Evolutionary conservation across 1,140 invertebrate species (phyloP), one percentile per base, ranked within the genome.

Genomic region (Alviniconcha marisindica): DNA sequence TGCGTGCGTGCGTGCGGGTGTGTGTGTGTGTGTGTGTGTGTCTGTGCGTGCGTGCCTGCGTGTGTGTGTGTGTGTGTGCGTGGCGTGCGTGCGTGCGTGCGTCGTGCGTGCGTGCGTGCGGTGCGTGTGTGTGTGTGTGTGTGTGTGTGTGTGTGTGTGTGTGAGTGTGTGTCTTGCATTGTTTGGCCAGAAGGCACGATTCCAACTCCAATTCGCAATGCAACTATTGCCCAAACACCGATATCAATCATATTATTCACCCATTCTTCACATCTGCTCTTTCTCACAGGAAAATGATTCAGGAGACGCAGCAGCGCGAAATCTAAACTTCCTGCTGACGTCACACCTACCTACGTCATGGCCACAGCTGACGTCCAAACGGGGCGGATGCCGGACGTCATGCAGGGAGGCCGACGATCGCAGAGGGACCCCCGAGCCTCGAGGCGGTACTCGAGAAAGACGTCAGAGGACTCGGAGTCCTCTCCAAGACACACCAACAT

Each of bases 311-410:
- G n/a, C n/a, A 51, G 48, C 10, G 48, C 7, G 10, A 51, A 21
- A 51, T 21, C 21, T 12, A 51, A 51, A 21, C 48, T 51, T 21
- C 5, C 63, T 28, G 10, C 21, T 36, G 63, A 31, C 63, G 31
- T 69, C 28, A 69, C 63, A 31, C 28, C 15, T 5, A 1, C 14
- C 10, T 24, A 69, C 63, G 71, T 44, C 71, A 74, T 74, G 71
- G 71, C 71, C 21, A 31, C 71, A 14, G 38, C 71, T 36, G 73
- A 76, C 73, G 73, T 76, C 7, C 42, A 76, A 15, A 28, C 73
- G 73, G 44, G 42, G 2, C 73, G 44, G 24, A 15, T 76, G 21
- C 31, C 73, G 48, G 73, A 76, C 73, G 73, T 76, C 73, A 76
- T 76, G 18, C 73, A 28, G 36, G 42, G 42, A 2, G 18, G 73